Base-by-base conservation (phyloP, 2,113 vertebrate genomes). In the Hemichromis elongatus region DNA sequence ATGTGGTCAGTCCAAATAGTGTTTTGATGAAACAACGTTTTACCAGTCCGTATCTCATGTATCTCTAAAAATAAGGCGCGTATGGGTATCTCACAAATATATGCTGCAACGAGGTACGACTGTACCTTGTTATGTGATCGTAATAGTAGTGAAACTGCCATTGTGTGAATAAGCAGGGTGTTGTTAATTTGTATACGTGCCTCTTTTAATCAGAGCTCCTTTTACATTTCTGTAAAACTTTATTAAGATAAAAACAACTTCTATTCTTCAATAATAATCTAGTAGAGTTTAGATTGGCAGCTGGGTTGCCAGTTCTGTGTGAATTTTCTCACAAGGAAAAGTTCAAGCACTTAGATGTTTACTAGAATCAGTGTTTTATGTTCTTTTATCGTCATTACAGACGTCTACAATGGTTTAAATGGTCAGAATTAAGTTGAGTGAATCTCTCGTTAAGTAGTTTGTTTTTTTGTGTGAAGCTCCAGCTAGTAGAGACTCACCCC, bases 281-380 rank as follows among this genome's bases (percentile, higher is more conserved):
- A 33, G 40, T 82, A 85, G 85, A 85, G 50, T 85, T 82, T 53
- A 66, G 85, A 93, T 84, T 92, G 93, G 93, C 92, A 92, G 91
- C 93, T 92, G 92, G 89, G 88, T 94, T 94, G 94, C 92, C 93
- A 90, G 82, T 82, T 94, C 24, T 91, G 83, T 86, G 79, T 75
- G 84, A 75, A 61, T 79, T 84, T 84, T 86, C 54, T 83, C 52
- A 82, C 56, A 24, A 78, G 66, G 53, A 80, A 53, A 77, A 75
- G 28, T 45, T 33, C 73, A 77, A 59, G 84, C 70, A 9, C 77
- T 40, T 86, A 9, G 79, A 83, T 86, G 56, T 93, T 91, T 88
- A 87, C 86, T 78, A 73, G 73, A 84, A 13, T 79, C 52, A 33
- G 37, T 90, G 86, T 89, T 91, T 86, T 86, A 5, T 79, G 84